Conservation (phyloP, 2,113 vertebrate genomes). For the Ptilorrhoa leucosticta region DNA sequence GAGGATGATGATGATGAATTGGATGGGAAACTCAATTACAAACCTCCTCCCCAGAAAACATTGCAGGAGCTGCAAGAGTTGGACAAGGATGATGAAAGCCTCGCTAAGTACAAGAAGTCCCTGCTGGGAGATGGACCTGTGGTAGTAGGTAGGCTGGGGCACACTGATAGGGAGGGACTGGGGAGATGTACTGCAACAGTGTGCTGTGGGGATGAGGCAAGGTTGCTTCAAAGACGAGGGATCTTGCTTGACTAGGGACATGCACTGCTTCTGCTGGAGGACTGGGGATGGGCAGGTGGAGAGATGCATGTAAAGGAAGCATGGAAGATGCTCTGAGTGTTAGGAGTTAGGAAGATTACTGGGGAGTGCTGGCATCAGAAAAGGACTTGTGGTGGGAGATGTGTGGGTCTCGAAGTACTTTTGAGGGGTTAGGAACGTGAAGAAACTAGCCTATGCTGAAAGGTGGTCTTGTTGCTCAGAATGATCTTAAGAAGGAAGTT, state of each 20-base stretch:
- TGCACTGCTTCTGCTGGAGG: not conserved
- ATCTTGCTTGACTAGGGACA: not conserved
- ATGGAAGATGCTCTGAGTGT: not conserved
- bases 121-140: slow-evolving; percentile 77
- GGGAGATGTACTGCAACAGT: not conserved
- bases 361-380: not conserved
- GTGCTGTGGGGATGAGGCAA: not conserved
- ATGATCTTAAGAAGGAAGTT: not conserved
- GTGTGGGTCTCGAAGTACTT: not conserved
- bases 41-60: slow-evolving; percentile 81
- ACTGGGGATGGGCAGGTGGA: not conserved
- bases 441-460: not conserved
- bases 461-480: not conserved
- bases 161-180: not conserved
- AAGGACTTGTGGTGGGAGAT: not conserved
- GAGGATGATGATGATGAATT: slow-evolving; percentile 76
- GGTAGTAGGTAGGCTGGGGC: slow-evolving; percentile 69
- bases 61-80: slow-evolving; percentile 79
- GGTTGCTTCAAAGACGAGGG: not conserved
- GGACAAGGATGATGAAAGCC: slow-evolving; percentile 82
- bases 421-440: not conserved
- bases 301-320: not conserved
- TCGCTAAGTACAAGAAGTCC: slow-evolving; percentile 80
- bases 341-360: not conserved
- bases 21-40: slow-evolving; percentile 79